These are phyloP conservation scores for Spodoptera picta DNA, from an alignment of 2,888 invertebrate species.

Conservation along the genomic window DNA sequence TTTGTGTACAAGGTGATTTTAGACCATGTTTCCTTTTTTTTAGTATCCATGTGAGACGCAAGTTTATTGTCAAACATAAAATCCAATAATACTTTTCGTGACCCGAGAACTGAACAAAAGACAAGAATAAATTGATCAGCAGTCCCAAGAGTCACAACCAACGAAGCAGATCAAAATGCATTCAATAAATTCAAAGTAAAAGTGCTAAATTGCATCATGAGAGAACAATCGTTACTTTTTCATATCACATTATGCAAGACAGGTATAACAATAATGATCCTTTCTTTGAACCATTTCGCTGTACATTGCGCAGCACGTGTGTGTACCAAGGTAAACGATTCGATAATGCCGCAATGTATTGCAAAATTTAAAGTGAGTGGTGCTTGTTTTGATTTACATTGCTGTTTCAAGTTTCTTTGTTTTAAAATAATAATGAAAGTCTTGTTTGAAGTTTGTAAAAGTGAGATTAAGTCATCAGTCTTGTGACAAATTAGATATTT, in stretches of 20 bases:
- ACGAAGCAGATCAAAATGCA: not conserved
- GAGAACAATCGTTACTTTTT: conserved; percentile 38
- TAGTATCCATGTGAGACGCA: too few species aligned
- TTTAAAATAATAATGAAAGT: too few species aligned
- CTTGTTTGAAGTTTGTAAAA: too few species aligned
- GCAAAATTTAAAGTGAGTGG: conserved; percentile 10
- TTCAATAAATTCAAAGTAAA: conserved; percentile 25
- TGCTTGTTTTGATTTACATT: not conserved
- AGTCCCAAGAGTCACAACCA: not conserved
- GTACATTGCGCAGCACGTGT: conserved; percentile 26
- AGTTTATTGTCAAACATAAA: too few species aligned
- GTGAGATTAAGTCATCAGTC: too few species aligned
- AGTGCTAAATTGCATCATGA: conserved; percentile 26
- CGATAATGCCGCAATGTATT: conserved; percentile 23
- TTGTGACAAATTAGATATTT: too few species aligned
- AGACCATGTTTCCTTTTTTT: too few species aligned
- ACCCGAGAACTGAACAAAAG: not conserved
- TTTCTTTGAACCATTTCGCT: conserved; percentile 29
- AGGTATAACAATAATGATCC: conserved; percentile 28
- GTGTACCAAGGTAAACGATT: conserved; percentile 27
- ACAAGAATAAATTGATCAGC: not conserved
- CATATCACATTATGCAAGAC: conserved; percentile 37
- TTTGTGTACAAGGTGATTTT: too few species aligned
- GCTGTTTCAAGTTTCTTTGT: not conserved
- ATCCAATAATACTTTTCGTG: too few species aligned